Percentiles rank a stretch among this genome's conserved stretches.
Conservation (phyloP, 2,888 invertebrate genomes). For the Leptopterna dolabrata region DNA sequence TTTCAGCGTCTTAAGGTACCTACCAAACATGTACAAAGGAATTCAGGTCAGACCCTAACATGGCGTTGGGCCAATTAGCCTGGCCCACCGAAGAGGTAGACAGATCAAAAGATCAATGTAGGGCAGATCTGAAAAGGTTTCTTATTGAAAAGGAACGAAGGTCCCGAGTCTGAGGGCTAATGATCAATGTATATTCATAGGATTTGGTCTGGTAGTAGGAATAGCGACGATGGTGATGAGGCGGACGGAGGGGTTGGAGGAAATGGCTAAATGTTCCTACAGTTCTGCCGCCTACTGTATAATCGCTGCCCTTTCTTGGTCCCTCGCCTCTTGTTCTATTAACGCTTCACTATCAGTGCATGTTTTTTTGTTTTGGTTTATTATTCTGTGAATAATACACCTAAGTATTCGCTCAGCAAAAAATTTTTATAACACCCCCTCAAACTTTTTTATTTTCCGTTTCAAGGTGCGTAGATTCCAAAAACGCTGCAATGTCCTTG, state of each 20-base stretch:
- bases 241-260: not conserved
- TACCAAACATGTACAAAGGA: no score
- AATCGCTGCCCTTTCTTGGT: not conserved
- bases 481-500: no score
- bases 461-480: no score
- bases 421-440: no score
- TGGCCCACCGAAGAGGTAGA: not conserved
- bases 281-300: not conserved
- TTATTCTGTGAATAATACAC: no score
- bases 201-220: not conserved
- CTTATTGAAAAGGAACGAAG: not conserved
- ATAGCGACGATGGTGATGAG: not conserved
- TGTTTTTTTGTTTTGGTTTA: no score
- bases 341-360: not conserved
- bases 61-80: not conserved
- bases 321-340: not conserved
- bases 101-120: not conserved
- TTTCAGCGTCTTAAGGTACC: no score
- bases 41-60: no score
- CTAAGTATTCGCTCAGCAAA: no score
- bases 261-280: conserved; percentile 24
- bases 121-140: not conserved
- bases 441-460: no score
- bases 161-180: not conserved
- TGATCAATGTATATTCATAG: conserved; percentile 39